Evolutionary conservation across 2,888 invertebrate species (phyloP).

Genomic region (Drepana falcataria): DNA sequence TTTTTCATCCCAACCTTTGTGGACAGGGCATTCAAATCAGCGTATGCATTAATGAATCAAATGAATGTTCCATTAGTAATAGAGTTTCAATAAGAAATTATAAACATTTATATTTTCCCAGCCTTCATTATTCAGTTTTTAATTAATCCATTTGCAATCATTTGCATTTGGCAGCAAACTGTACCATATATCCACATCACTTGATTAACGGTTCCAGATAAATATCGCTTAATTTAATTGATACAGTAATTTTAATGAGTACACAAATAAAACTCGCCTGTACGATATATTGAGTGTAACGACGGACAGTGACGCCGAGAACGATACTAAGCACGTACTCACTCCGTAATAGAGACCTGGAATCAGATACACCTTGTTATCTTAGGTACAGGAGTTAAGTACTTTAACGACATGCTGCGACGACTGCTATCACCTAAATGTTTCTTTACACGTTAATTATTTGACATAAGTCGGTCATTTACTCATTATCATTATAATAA

Average conservation of each 20-base stretch:
- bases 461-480: too few relatives aligned
- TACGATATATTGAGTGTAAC: constrained; percentile 92
- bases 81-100: neutral
- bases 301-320: constrained; percentile 89
- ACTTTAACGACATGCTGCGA: neutral
- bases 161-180: constrained; percentile 14
- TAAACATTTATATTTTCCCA: constrained; percentile 15
- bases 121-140: constrained; percentile 13
- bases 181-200: constrained; percentile 6
- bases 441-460: too few relatives aligned
- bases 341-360: constrained; percentile 90
- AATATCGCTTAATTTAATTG: constrained; percentile 8
- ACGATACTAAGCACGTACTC: constrained; percentile 88
- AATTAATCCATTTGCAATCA: constrained; percentile 16
- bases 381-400: neutral
- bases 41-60: too few relatives aligned
- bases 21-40: too few relatives aligned
- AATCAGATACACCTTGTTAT: constrained; percentile 27
- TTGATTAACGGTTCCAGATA: constrained; percentile 7
- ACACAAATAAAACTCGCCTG: constrained; percentile 61
- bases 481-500: too few relatives aligned
- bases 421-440: too few relatives aligned
- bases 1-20: too few relatives aligned
- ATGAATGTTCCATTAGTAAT: too few relatives aligned
- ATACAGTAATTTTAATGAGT: constrained; percentile 7